Percentiles rank a stretch among this genome's conserved stretches.
These are phyloP conservation scores for Tragulus kanchil DNA, from an alignment of 2,113 vertebrate genomes.

Conservation along the genomic window DNA sequence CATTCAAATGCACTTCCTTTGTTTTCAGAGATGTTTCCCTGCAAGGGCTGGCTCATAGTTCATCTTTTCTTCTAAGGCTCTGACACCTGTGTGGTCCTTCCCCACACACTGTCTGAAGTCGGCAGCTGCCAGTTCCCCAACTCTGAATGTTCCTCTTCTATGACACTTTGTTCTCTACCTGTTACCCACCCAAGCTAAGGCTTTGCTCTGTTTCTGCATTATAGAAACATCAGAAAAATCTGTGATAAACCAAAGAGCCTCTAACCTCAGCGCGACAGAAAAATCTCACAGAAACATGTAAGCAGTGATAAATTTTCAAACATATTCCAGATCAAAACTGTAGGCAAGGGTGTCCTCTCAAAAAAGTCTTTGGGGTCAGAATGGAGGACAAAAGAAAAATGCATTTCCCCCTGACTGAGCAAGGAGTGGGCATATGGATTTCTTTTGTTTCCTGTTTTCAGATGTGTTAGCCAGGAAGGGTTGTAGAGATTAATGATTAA, in stretches of 20 bases:
- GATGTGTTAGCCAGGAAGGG: neutral
- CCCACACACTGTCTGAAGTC: fast-evolving
- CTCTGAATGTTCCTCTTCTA: neutral
- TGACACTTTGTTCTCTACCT: neutral
- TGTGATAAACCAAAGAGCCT: neutral
- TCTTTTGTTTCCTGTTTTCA: neutral
- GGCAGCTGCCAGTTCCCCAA: too few species aligned
- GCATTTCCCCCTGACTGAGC: neutral
- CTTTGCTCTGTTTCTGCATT: neutral
- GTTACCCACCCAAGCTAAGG: neutral
- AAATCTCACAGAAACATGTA: neutral
- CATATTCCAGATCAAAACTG: neutral
- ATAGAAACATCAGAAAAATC: neutral
- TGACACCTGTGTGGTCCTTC: neutral
- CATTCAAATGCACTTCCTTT: neutral
- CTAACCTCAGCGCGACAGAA: neutral
- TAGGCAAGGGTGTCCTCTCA: neutral
- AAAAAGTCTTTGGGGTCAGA: neutral
- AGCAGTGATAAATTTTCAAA: neutral
- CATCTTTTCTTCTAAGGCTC: neutral
- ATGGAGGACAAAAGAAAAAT: neutral
- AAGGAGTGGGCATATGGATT: neutral
- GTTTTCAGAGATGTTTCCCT: neutral
- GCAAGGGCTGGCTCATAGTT: neutral
- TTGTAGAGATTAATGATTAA: neutral